Conservation (phyloP, 2,113 vertebrate species). For the Mixornis gularis region DNA sequence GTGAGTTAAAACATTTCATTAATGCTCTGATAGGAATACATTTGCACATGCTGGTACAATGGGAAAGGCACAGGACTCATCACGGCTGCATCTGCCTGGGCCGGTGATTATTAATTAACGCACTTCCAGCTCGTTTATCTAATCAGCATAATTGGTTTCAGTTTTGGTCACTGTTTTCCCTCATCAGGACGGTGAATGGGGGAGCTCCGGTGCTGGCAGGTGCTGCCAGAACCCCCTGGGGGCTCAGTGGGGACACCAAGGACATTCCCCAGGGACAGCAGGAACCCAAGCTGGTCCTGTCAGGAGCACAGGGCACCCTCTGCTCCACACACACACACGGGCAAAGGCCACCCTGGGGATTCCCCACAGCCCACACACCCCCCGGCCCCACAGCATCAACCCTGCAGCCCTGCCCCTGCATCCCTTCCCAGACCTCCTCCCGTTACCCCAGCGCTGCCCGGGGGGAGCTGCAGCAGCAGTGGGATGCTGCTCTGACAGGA, state of each 20-base stretch:
- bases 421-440: no score
- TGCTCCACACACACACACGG: rapidly evolving
- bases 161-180: conserved; percentile 31
- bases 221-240: background rate
- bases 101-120: conserved; percentile 45
- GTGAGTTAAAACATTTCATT: background rate
- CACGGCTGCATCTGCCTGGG: background rate
- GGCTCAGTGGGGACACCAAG: background rate
- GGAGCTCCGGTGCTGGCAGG: background rate
- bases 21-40: background rate
- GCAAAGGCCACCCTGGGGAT: rapidly evolving
- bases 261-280: no score
- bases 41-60: background rate
- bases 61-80: background rate
- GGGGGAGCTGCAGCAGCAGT: rapidly evolving
- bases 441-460: background rate
- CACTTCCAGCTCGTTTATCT: conserved; percentile 40
- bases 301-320: background rate
- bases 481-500: background rate
- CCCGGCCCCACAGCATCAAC: background rate
- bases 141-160: conserved; percentile 34
- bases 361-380: rapidly evolving
- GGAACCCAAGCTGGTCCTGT: rapidly evolving
- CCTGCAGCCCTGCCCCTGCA: rapidly evolving
- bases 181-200: background rate